Conservation (phyloP, 2,888 invertebrate genomes). For the Nymphalis urticae region DNA sequence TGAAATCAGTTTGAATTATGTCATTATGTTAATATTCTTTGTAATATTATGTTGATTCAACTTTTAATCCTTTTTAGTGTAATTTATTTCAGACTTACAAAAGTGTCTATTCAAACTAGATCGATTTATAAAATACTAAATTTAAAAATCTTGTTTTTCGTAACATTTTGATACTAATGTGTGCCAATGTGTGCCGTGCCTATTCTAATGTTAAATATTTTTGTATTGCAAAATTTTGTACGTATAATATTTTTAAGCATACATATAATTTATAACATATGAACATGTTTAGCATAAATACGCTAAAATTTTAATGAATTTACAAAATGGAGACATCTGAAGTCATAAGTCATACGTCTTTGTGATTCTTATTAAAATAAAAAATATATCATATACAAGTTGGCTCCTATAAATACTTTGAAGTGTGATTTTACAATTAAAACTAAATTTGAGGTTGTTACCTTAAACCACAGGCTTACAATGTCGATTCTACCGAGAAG, state of each 20-base stretch:
- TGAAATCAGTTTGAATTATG: slow-evolving; percentile 16
- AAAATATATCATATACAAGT: no score
- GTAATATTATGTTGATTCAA: slow-evolving; percentile 5
- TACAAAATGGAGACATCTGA: no score
- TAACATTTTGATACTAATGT: slow-evolving; percentile 14
- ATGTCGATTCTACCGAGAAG: no score
- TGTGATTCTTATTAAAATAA: no score
- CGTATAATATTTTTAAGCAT: not conserved
- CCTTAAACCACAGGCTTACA: no score
- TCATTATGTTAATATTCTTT: slow-evolving; percentile 12
- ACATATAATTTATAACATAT: not conserved
- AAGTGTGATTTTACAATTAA: no score
- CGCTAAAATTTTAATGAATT: no score
- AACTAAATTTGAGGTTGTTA: no score
- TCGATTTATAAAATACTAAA: slow-evolving; percentile 5
- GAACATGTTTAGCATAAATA: no score
- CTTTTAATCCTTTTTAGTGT: slow-evolving; percentile 2
- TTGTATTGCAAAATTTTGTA: slow-evolving; percentile 17
- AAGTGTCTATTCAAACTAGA: slow-evolving; percentile 19
- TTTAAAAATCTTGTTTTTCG: slow-evolving; percentile 19
- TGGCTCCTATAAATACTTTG: no score
- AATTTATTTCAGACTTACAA: slow-evolving; percentile 5
- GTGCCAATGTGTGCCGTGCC: not conserved
- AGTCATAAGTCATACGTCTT: no score
- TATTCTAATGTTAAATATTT: slow-evolving; percentile 30